phyloP scores from a whole-genome alignment of 2,888 invertebrate genomes.

The Diadegma fenestrale region DNA sequence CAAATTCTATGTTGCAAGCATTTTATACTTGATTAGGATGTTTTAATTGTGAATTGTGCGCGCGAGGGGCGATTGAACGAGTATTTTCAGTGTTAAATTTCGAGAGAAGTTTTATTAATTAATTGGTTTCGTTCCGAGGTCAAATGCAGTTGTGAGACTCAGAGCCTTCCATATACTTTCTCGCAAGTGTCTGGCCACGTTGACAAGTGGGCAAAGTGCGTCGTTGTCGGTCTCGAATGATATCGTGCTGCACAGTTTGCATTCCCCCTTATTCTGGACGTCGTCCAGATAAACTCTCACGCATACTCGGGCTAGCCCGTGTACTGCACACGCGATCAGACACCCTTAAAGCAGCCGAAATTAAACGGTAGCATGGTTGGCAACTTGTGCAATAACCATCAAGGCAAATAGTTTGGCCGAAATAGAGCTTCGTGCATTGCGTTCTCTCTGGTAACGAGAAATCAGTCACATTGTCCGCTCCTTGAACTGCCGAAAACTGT shows the following conservation, averaged over 20 bases:
- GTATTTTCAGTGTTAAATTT: conserved; percentile 1
- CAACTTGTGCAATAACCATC: conserved; percentile 26
- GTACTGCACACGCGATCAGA: conserved; percentile 8
- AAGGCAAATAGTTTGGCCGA: not conserved
- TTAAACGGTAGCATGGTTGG: conserved; percentile 44
- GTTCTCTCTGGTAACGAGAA: not conserved
- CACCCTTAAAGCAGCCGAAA: conserved; percentile 40
- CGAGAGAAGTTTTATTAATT: not conserved
- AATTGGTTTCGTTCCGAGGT: conserved; percentile 20
- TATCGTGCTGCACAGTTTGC: conserved; percentile 43
- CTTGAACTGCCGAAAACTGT: conserved; percentile 51
- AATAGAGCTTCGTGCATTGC: not conserved
- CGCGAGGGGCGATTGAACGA: not conserved
- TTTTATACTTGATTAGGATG: not conserved
- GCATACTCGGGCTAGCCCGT: not conserved
- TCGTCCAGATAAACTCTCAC: conserved; percentile 54
- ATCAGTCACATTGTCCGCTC: conserved; percentile 28
- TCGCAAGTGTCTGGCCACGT: conserved; percentile 41
- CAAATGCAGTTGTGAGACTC: conserved; percentile 9
- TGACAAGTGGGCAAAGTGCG: conserved; percentile 48
- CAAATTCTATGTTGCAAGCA: not conserved
- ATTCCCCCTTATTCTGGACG: conserved; percentile 54
- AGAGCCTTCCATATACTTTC: conserved; percentile 22
- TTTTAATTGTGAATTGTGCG: not conserved
- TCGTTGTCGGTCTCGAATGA: conserved; percentile 36